These are phyloP conservation scores for Erannis defoliaria DNA, from an alignment of 2,888 invertebrate genomes.

Conservation along the genomic window DNA sequence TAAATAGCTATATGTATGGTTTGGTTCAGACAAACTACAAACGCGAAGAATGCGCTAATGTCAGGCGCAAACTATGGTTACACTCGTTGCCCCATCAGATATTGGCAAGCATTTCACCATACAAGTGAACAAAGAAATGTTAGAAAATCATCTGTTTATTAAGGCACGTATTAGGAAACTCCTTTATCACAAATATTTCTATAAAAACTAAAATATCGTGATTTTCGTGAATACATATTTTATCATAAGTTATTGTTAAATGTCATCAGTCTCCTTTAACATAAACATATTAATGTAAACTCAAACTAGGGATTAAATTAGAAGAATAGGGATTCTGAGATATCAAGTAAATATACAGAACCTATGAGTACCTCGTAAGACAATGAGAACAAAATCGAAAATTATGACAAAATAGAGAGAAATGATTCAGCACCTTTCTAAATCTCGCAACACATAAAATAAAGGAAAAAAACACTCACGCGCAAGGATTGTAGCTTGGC, in stretches of 20 bases:
- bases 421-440: background rate
- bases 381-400: background rate
- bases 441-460: slow-evolving; percentile 12
- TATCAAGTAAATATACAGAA: too few relatives aligned
- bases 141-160: too few relatives aligned
- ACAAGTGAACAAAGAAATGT: slow-evolving; percentile 24
- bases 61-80: slow-evolving; percentile 14
- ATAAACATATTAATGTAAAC: too few relatives aligned
- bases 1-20: background rate
- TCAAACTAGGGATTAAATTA: too few relatives aligned
- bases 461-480: slow-evolving; percentile 60
- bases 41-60: slow-evolving; percentile 10
- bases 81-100: slow-evolving; percentile 13
- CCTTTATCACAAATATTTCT: too few relatives aligned
- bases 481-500: slow-evolving; percentile 62
- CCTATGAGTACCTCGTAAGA: background rate
- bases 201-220: too few relatives aligned
- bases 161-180: too few relatives aligned
- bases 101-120: slow-evolving; percentile 23
- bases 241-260: too few relatives aligned
- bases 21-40: background rate
- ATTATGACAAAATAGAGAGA: background rate
- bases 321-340: too few relatives aligned
- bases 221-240: too few relatives aligned
- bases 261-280: too few relatives aligned